Base-by-base conservation (phyloP, 2,888 invertebrate species). In the Drosophila monieri region DNA sequence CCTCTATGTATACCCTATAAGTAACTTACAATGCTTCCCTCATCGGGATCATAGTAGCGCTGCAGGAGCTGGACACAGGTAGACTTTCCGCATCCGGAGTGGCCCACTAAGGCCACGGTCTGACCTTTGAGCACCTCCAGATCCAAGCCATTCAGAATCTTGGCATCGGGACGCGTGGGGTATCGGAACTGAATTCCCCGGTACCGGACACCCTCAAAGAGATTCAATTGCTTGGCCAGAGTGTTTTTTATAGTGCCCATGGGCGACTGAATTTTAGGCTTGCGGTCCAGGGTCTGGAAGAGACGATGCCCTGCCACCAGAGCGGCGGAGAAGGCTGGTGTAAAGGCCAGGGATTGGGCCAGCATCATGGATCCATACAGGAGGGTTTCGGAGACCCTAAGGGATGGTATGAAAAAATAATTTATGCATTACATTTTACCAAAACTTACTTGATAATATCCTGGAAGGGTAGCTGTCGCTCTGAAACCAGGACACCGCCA, bases 41-140 rank as follows among this genome's bases (percentile, higher is more conserved):
- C 93, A 59, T 93, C 94, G 39, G 96, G 95, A 89, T 96, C 96
- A 87, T 97, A 97, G 54, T 96, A 93, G 54, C 97, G 92, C 90
- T 96, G 96, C 78, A 97, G 90, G 35, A 97, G 91, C 83, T 96
- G 96, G 73, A 96, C 94, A 51, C 95, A 94, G 0, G 96, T 96
- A 0, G 96, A 96, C 90, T 96, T 96, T 43, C 96, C 96, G 89
- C 96, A 96, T 21, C 96, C 96, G 73, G 94, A 95, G 64, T 95
- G 94, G 0, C 94, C 95, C 3, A 95, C 95, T 23, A 96, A 88
- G 0, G 95, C 97, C 1, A 97, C 93, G 12, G 95, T 95, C 89
- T 94, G 93, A 0, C 96, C 96, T 6, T 93, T 92, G 15, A 94
- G 92, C 3, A 97, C 94, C 58, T 93, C 92, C 53, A 97, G 91